Percentiles rank a stretch among this genome's conserved stretches.
phyloP scores from a whole-genome alignment of 2,888 invertebrate genomes.

The Cotesia congregata region DNA sequence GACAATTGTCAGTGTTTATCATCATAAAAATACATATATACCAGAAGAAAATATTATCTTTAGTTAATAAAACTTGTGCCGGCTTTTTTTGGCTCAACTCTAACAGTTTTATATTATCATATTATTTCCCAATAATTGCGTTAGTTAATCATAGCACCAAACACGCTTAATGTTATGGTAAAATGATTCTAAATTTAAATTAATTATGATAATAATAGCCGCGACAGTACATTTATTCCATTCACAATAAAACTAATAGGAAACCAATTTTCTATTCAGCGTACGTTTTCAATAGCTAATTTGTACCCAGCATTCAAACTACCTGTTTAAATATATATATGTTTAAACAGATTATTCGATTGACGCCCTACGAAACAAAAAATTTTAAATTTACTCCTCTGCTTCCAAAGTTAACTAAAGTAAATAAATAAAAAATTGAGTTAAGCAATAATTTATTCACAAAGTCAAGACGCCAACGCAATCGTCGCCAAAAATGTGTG shows the following conservation, averaged over 20 bases:
- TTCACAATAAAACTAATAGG: slow-evolving; percentile 9
- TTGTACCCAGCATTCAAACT: slow-evolving; percentile 7
- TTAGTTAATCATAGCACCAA: not conserved
- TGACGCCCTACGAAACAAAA: not conserved
- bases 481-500: slow-evolving; percentile 1
- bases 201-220: slow-evolving; percentile 10
- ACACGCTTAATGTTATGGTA: not conserved
- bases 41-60: not conserved
- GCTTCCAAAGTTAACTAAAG: not conserved
- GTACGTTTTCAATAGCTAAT: slow-evolving; percentile 8
- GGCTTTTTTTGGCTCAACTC: not conserved
- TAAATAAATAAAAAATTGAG: not conserved
- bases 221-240: not conserved
- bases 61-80: not conserved
- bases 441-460: not conserved
- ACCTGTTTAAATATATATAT: not conserved
- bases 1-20: not conserved
- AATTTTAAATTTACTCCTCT: not conserved
- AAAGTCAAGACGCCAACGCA: not conserved
- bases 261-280: slow-evolving; percentile 17
- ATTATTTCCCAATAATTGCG: not conserved
- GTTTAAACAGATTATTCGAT: not conserved
- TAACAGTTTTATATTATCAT: not conserved
- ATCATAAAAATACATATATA: not conserved
- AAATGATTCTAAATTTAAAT: not conserved